These are phyloP conservation scores for Trematocara zebra DNA, from an alignment of 2,113 vertebrate species.

Conservation along the genomic window DNA sequence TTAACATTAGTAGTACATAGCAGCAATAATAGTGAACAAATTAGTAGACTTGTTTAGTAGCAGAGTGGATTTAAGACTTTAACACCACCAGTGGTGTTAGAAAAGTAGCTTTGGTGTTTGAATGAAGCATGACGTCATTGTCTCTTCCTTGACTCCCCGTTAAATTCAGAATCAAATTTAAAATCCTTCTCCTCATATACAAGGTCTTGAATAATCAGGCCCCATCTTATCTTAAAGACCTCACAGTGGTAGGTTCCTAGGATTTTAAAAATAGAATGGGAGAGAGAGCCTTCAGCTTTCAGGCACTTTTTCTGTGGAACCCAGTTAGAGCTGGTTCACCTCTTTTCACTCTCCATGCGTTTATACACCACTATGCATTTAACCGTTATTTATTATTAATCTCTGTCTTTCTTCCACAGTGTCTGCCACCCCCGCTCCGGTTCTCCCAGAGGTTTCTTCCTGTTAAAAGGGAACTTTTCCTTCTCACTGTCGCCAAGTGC, in stretches of 20 bases:
- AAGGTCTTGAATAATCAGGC: not conserved
- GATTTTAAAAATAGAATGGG: not conserved
- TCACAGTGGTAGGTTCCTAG: not conserved
- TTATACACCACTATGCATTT: not conserved
- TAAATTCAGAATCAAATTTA: not conserved
- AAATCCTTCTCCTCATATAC: not conserved
- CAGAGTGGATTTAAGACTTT: not conserved
- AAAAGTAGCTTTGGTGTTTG: not conserved
- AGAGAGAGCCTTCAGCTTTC: not conserved
- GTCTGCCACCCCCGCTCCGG: not conserved
- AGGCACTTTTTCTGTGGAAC: not conserved
- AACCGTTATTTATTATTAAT: not conserved
- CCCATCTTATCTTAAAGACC: not conserved
- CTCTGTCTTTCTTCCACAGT: not conserved
- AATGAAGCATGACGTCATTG: not conserved
- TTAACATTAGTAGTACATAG: not conserved
- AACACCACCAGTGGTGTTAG: not conserved
- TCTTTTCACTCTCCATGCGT: not conserved
- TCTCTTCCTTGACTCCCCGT: not conserved
- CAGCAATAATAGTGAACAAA: not conserved
- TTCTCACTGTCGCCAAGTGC: not conserved
- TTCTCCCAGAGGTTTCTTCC: not conserved
- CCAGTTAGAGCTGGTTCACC: not conserved
- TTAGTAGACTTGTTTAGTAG: not conserved
- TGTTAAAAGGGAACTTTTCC: not conserved